phyloP scores from a whole-genome alignment of 2,888 invertebrate species.

The Meloe dianella region DNA sequence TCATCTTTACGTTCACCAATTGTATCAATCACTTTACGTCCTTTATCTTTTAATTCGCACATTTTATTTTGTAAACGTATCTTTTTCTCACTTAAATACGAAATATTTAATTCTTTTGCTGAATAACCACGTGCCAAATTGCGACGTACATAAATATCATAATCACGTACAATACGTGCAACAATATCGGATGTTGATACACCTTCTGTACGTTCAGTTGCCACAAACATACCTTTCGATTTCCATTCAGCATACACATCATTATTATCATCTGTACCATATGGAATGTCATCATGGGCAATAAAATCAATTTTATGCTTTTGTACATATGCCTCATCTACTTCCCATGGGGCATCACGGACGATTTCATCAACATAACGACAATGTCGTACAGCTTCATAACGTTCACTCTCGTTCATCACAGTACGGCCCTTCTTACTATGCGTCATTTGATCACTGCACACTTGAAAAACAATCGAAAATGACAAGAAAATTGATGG shows the following conservation, averaged over 20 bases:
- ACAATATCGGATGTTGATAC: conserved; percentile 99
- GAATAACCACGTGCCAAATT: conserved; percentile 97
- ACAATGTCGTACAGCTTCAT: conserved; percentile 97
- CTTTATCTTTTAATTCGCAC: conserved; percentile 93
- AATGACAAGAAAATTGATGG: not conserved
- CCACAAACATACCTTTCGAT: conserved; percentile 96
- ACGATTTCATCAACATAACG: conserved; percentile 98
- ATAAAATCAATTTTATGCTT: conserved; percentile 98
- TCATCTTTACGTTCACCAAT: conserved; percentile 88
- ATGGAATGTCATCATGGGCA: conserved; percentile 98
- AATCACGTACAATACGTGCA: conserved; percentile 96
- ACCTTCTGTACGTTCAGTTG: conserved; percentile 90
- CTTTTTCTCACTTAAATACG: conserved; percentile 97
- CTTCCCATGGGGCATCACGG: conserved; percentile 93
- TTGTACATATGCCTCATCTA: conserved; percentile 86
- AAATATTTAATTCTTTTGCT: conserved; percentile 97
- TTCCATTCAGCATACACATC: conserved; percentile 93
- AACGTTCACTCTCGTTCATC: conserved; percentile 95
- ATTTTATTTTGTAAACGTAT: conserved; percentile 96
- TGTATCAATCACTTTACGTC: conserved; percentile 82
- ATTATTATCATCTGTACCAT: conserved; percentile 81
- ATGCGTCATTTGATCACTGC: conserved; percentile 91
- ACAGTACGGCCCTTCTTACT: conserved; percentile 93
- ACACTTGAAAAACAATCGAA: conserved; percentile 64
- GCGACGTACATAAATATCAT: conserved; percentile 96